phyloP scores from a whole-genome alignment of 2,888 invertebrate species.

The Aleiodes testaceus region DNA sequence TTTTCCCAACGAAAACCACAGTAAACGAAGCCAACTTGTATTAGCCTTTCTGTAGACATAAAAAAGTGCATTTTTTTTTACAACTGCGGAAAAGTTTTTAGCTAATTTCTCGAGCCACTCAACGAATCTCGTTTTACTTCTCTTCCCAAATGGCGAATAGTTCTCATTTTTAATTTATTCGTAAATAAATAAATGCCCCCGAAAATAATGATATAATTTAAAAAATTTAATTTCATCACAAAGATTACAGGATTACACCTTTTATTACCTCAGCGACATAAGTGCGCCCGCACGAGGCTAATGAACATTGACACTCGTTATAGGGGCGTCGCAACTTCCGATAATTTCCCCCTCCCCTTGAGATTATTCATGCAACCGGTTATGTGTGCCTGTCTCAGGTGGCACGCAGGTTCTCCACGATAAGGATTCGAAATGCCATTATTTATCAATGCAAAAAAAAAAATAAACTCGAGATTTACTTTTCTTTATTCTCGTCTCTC shows the following conservation, averaged over 20 bases:
- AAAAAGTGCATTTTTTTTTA: no score
- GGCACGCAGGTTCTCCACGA: conserved; percentile 21
- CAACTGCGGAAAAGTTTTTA: no score
- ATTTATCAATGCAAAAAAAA: conserved; percentile 14
- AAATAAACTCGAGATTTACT: neutral
- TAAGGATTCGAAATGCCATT: conserved; percentile 26
- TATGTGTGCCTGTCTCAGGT: conserved; percentile 11
- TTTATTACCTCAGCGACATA: conserved; percentile 17
- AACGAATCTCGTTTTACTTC: no score
- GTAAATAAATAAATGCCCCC: no score
- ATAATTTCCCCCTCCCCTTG: conserved; percentile 33
- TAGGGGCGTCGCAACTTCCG: conserved; percentile 44
- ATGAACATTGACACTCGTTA: conserved; percentile 46
- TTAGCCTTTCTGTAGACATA: no score
- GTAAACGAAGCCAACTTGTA: no score
- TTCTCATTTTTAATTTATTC: no score
- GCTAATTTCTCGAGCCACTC: no score
- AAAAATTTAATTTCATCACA: no score
- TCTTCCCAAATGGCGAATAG: no score
- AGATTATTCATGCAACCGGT: conserved; percentile 44
- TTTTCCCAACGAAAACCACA: no score
- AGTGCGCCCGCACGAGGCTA: conserved; percentile 33
- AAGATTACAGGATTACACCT: neutral
- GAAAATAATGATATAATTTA: no score
- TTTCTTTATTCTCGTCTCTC: neutral